Evolutionary conservation across 1,140 invertebrate species (phyloP), one percentile per base, ranked within the genome.

Genomic region (Solenopsis invicta): DNA sequence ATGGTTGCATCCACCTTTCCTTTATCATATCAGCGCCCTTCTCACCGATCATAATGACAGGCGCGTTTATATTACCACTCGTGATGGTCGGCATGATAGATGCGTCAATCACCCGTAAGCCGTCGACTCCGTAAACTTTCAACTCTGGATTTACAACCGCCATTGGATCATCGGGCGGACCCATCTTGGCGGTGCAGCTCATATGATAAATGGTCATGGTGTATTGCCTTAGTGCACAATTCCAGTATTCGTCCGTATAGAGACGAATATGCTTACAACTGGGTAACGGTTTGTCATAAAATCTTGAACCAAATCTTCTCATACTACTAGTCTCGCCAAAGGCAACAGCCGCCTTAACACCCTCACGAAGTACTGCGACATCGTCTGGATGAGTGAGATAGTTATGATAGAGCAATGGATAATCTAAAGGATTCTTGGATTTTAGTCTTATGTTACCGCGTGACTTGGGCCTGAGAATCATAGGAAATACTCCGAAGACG

Each of bases 41-140:
- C 92, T 99, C 98, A 0, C 96, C 98, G n/a, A 99, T 98, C 98
- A 99, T 99, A 12, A 99, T 98, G 0, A 97, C 97, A 0, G 98
- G 97, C 0, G 98, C 98, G 88, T 98, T 98, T 21, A 98, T 98
- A 90, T 98, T 98, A 0, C 98, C 98, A 92, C 97, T 98, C 0
- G 97, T 97, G 1, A 98, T 97, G 0, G 96, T 96, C 0, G 98
- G 97, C 97, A 98, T 98, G 59, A 98, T 97, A 21, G 97, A 98
- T 0, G 97, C 97, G 90, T 98, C 98, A 74, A 98, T 97, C 0
- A 98, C 97, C 76, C 98, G 95, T 18, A 98, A 93, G 0, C 97
- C 97, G 64, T 96, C 95, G 0, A 98, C 93, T 0, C 98, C 97
- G 88, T 98, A 97, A 0, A 98, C 98, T 88, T 97, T 94, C 5